Conservation (phyloP, 2,797 vertebrate genomes). For the Phyllotis vaccarum region DNA sequence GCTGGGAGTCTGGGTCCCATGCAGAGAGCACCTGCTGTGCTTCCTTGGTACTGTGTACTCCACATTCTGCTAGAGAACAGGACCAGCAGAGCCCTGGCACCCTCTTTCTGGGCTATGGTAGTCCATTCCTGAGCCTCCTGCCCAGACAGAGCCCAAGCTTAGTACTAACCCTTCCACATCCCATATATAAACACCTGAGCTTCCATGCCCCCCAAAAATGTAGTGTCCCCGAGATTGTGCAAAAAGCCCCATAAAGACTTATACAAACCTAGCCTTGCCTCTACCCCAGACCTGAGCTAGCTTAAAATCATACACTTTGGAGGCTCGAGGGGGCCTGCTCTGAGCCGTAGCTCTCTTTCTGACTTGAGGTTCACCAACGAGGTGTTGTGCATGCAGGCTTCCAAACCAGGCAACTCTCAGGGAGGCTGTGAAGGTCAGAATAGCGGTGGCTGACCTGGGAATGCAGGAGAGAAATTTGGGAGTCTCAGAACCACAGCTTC, state of each 20-base stretch:
- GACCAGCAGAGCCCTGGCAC: not conserved
- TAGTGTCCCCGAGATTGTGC: rapidly evolving
- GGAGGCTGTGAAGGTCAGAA: not conserved
- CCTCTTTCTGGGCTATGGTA: not conserved
- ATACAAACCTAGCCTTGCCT: too few relatives aligned
- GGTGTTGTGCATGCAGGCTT: not conserved
- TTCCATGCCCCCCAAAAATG: not conserved
- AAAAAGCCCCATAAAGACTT: not conserved
- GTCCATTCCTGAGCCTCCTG: not conserved
- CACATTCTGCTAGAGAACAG: not conserved
- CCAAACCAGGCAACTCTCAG: not conserved
- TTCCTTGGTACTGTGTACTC: rapidly evolving
- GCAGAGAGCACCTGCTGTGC: not conserved
- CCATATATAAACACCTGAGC: not conserved
- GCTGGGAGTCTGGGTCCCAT: not conserved
- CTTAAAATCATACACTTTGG: not conserved
- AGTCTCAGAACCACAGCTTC: not conserved
- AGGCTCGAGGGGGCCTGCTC: too few relatives aligned
- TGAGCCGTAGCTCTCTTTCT: not conserved
- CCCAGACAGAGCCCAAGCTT: not conserved
- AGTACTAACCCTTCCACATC: not conserved
- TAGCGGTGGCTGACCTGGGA: not conserved
- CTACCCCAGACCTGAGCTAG: not conserved
- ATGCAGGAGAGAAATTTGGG: not conserved
- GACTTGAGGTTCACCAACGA: not conserved